Base-by-base conservation (phyloP, 1,140 invertebrate genomes). In the Metaphire vulgaris region DNA sequence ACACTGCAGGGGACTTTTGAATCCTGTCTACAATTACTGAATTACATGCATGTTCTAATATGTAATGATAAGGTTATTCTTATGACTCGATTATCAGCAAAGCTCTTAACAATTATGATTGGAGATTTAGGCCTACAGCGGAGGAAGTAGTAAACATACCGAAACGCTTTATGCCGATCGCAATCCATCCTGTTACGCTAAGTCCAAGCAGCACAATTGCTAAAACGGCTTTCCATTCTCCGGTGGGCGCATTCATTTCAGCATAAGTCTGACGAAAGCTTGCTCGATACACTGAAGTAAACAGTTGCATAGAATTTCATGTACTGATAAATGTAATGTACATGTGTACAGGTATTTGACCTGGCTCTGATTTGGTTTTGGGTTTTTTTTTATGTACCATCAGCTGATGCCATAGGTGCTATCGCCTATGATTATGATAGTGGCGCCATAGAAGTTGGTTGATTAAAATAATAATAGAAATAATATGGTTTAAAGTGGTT, bases 251-350 rank as follows among this genome's bases (percentile, higher is more conserved):
- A 75, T 92, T 88, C 80, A 97, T 90, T 88, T 98, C 96, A 56
- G 92, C 89, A 84, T 94, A 95, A 15, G 96, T 98, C 84, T 95
- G 92, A 82, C 95, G 92, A 87, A 95, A 98, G 78, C 92, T 94
- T 0, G 91, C 90, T 81, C 96, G 89, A 88, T 98, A 98, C 21
- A 98, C 87, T 88, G 79, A 69, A 34, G 81, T 82, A 78, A 68
- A 78, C 41, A 6, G 21, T 6, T 56, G 6, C 41, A 6, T 56
- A 12, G 6, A 56, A 56, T 56, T 56, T 21, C 6, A 21, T 56
- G 41, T 56, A 56, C 41, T 6, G 6, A 56, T 21, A 56, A 56
- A 21, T 56, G 21, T 56, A 56, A 56, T 56, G 41, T 21, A 56
- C 6, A 56, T 56, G 41, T 56, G 41, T 56, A 56, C 41, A 56